These are phyloP conservation scores for Clunio marinus DNA, from an alignment of 2,888 invertebrate genomes.

Conservation along the genomic window DNA sequence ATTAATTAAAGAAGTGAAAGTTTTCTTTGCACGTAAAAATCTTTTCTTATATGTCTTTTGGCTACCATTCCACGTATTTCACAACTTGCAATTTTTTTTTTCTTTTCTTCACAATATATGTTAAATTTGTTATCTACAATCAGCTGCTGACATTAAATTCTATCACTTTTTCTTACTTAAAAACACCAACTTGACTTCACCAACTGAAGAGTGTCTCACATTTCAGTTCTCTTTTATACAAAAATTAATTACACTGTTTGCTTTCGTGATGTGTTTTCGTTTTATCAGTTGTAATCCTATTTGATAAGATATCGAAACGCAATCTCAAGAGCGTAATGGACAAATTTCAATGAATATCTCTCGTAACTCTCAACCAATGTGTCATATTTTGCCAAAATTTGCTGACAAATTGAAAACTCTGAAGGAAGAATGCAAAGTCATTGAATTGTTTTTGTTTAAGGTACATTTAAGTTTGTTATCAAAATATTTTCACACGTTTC, in stretches of 20 bases:
- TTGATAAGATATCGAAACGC: constrained; percentile 11
- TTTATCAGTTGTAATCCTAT: not conserved
- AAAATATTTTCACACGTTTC: too few relatives aligned
- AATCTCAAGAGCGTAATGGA: too few relatives aligned
- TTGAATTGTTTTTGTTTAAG: too few relatives aligned
- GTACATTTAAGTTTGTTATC: too few relatives aligned
- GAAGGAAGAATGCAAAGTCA: too few relatives aligned
- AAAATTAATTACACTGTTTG: not conserved
- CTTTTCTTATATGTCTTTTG: not conserved
- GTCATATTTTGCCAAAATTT: too few relatives aligned
- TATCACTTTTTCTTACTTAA: not conserved
- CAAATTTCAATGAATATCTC: too few relatives aligned
- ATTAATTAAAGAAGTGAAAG: not conserved
- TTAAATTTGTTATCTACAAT: not conserved
- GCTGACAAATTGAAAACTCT: too few relatives aligned
- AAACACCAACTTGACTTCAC: not conserved
- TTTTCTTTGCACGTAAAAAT: not conserved
- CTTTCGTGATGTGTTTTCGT: not conserved
- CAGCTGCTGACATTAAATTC: not conserved
- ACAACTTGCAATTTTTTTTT: not conserved
- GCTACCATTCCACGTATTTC: constrained; percentile 5
- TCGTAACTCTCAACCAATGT: too few relatives aligned
- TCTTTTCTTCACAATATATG: too few relatives aligned
- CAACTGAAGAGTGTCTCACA: not conserved
- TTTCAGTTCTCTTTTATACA: not conserved